These are phyloP conservation scores for Lycaon pictus DNA, from an alignment of 2,113 vertebrate genomes.

Conservation along the genomic window DNA sequence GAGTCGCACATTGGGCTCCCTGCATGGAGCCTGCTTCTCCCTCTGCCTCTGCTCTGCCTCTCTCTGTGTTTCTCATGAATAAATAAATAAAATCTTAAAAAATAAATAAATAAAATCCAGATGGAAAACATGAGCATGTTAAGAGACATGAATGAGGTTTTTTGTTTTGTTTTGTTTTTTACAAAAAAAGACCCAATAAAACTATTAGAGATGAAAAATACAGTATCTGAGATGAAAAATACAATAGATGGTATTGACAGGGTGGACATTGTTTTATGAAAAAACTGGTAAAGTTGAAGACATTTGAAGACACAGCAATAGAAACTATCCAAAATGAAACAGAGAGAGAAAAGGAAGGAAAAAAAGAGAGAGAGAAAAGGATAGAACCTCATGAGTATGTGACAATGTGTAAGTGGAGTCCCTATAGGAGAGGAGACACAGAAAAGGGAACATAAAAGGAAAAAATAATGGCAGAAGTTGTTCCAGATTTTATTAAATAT, in stretches of 20 bases:
- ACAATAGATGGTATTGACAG: not conserved
- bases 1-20: no score
- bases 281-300: not conserved
- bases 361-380: not conserved
- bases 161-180: not conserved
- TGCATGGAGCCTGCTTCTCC: no score
- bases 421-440: not conserved
- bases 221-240: not conserved
- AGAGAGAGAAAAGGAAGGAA: not conserved
- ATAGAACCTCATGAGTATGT: no score
- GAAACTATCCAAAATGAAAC: conserved; percentile 36
- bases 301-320: not conserved
- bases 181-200: conserved; percentile 5
- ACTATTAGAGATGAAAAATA: conserved; percentile 13
- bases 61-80: no score
- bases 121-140: not conserved
- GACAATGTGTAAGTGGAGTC: not conserved
- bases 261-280: not conserved
- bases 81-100: no score
- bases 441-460: not conserved
- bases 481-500: not conserved
- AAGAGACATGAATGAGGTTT: not conserved
- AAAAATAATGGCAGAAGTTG: not conserved
- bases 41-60: no score
- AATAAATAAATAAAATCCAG: not conserved